Evolutionary conservation across 2,113 vertebrate genomes (phyloP), one percentile per base, ranked within the genome.

Genomic region (Hippocampus comes): DNA sequence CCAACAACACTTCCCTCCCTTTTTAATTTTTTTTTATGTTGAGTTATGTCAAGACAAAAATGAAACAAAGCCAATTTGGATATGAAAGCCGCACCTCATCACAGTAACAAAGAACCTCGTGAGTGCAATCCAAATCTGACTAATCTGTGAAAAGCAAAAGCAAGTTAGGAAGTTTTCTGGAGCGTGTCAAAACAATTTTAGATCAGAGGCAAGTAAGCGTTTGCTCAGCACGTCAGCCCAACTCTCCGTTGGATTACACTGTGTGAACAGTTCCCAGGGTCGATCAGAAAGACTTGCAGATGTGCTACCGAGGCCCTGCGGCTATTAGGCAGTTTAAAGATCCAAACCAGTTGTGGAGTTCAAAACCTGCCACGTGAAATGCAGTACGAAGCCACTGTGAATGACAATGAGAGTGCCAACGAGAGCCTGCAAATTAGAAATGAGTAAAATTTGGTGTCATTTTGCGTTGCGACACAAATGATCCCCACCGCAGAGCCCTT

Each of bases 271-370:
- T 48, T 66, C 64, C 23, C 43, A 48, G 11, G 12, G 21, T 46
- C 9, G 41, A 66, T 66, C 63, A 46, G 42, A 48, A 42, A 66
- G n/a, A 48, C 41, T 23, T 3, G 14, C 42, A 65, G 11, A 65
- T 46, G 63, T 20, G 15, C 25, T 25, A 14, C 63, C 23, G n/a
- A 65, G 63, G 42, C 63, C 63, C 63, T 48, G 42, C 14, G 43
- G 64, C 42, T 25, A 66, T 48, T 66, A 66, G 18, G n/a, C 64
- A 18, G 43, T 66, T 43, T 48, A 48, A 66, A 66, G 27, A 48
- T 66, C 43, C 17, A 23, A 15, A 48, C 43, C 43, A 66, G 42
- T 66, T 66, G 14, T 15, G 43, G 64, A 65, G 41, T 43, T 43
- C 21, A 43, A 43, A 64, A n/a, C 15, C 42, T 48, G 64, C 64